Conservation (phyloP, 2,888 invertebrate genomes). For the Branchellion lobata region DNA sequence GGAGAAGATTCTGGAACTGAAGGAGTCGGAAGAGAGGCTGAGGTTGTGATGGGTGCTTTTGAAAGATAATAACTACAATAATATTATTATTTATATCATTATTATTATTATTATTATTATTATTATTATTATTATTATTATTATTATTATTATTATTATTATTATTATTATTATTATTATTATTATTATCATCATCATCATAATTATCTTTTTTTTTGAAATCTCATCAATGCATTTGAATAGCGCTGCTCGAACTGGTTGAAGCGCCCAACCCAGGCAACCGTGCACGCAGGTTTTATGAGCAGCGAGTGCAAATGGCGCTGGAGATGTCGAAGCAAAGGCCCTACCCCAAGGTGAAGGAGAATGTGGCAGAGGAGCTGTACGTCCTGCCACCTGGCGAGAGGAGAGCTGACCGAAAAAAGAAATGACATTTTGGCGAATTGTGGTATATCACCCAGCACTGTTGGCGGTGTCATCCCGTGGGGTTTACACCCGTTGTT, state of each 20-base stretch:
- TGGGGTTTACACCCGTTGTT: too few relatives aligned
- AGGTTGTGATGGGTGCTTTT: background rate
- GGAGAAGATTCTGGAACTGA: slow-evolving; percentile 45
- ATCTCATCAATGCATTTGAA: too few relatives aligned
- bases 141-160: too few relatives aligned
- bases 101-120: too few relatives aligned
- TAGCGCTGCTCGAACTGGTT: too few relatives aligned
- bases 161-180: too few relatives aligned
- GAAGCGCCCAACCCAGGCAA: too few relatives aligned
- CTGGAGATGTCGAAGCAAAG: slow-evolving; percentile 48
- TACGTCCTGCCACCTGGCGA: slow-evolving; percentile 51
- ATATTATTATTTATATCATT: too few relatives aligned
- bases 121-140: too few relatives aligned
- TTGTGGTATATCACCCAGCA: too few relatives aligned
- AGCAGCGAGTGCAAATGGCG: slow-evolving; percentile 54
- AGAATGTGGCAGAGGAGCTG: slow-evolving; percentile 51
- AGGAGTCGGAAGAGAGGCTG: slow-evolving; percentile 45
- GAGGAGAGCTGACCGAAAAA: slow-evolving; percentile 39
- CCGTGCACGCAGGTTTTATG: slow-evolving; percentile 54
- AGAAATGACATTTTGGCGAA: slow-evolving; percentile 28
- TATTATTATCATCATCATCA: background rate
- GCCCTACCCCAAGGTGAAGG: slow-evolving; percentile 44
- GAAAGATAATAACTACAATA: too few relatives aligned
- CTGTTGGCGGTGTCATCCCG: too few relatives aligned
- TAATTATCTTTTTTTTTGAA: background rate